Evolutionary conservation across 2,888 invertebrate species (phyloP), one percentile per base, ranked within the genome.

Genomic region (Diadegma fenestrale): DNA sequence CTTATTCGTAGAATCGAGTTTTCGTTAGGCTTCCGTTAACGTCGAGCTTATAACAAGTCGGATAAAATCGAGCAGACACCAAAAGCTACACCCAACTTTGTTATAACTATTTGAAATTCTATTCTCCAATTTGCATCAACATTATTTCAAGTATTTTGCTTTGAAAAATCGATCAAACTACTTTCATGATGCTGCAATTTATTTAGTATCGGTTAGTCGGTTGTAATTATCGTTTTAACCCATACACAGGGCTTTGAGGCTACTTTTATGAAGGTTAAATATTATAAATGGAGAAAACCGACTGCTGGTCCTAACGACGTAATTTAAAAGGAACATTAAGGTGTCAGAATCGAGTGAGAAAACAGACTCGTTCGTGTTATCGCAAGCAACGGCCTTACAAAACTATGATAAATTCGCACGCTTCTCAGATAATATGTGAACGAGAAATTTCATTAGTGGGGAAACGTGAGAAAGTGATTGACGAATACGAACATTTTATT

Each of bases 61-160:
- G 88, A 88, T 43, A 75, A 66, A 89, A 73, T 80, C 80, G 86
- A 90, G 88, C 89, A 89, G 89, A 90, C 91, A 91, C 90, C 91
- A 92, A 91, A 92, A 91, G 89, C 92, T 92, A 91, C 89, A 89
- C 84, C 86, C 87, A 91, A 89, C 86, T 88, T 89, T 91, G 91
- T 92, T 89, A 88, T 85, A 89, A 90, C 89, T 90, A 92, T 88
- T 73, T 58, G 30, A 69, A 79, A 80, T 22, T 68, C 48, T 48
- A 76, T 76, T 64, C 54, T 72, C 43, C 17, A 43, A 17, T 54
- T 64, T 66, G n/a, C n/a, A 54, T 51, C 33, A 19, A 41, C 41
- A n/a, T 72, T 58, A 22, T 58, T 33, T 43, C 10, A 33, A 51
- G 30, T 33, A n/a, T 69, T 54, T 41, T n/a, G 0, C 43, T 48